Evolutionary conservation across 2,113 vertebrate species (phyloP).

Genomic region (Todiramphus chloris): DNA sequence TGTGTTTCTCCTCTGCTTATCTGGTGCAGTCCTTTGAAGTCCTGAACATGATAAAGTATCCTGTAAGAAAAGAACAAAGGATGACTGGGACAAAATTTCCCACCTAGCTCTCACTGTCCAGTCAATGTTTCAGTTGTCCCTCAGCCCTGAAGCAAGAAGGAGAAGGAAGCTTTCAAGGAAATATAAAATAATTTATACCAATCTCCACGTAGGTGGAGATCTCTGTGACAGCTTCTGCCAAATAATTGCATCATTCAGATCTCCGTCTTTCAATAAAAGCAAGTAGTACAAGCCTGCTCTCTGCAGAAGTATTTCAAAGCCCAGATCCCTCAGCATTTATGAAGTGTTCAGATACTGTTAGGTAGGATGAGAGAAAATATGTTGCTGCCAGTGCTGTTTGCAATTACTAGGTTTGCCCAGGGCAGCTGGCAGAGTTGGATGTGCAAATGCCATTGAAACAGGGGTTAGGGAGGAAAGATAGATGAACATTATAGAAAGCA

Average conservation of each 20-base stretch:
- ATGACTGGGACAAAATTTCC: not conserved
- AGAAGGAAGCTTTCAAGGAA: not conserved
- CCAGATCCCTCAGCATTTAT: not conserved
- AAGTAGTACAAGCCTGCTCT: not conserved
- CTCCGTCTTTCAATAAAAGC: not conserved
- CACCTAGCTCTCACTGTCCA: not conserved
- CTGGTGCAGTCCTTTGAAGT: conserved; percentile 55
- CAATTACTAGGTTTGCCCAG: not conserved
- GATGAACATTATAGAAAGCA: not conserved
- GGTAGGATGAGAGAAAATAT: not conserved
- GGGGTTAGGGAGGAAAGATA: not conserved
- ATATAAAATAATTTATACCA: not conserved
- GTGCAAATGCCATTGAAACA: not conserved
- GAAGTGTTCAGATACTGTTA: not conserved
- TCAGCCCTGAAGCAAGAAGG: not conserved
- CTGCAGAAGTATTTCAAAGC: not conserved
- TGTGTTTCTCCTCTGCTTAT: conserved; percentile 46
- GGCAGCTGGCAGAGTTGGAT: not conserved
- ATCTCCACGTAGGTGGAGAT: not conserved
- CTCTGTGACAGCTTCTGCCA: not conserved
- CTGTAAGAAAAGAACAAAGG: conserved; percentile 5
- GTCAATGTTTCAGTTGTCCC: not conserved
- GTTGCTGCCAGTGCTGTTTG: not conserved
- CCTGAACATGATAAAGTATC: not conserved
- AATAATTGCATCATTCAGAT: not conserved